Evolutionary conservation across 1,140 invertebrate species (phyloP).

Genomic region (Sogatella furcifera): DNA sequence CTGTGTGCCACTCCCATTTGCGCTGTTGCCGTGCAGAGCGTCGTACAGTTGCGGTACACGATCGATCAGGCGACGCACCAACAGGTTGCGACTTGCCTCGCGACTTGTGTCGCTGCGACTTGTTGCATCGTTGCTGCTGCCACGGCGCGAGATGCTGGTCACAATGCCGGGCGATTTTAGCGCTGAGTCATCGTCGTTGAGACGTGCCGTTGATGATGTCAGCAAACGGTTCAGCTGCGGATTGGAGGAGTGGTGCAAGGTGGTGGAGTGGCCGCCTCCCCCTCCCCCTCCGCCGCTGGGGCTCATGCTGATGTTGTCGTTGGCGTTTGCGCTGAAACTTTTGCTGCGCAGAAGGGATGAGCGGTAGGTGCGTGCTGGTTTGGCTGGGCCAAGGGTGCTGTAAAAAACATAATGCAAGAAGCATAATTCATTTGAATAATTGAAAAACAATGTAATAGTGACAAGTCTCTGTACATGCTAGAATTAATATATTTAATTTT

Average conservation of each 20-base stretch:
- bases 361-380: conserved; percentile 63
- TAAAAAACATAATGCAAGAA: no score
- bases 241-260: conserved; percentile 55
- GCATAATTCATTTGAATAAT: no score
- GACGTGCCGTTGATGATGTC: conserved; percentile 1
- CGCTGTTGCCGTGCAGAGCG: conserved; percentile 51
- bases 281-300: no score
- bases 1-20: conserved; percentile 26
- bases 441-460: no score
- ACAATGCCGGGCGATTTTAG: conserved; percentile 74
- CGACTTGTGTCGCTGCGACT: conserved; percentile 15
- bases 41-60: conserved; percentile 63
- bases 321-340: conserved; percentile 68
- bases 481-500: no score
- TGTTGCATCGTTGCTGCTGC: conserved; percentile 44
- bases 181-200: conserved; percentile 55
- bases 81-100: conserved; percentile 53
- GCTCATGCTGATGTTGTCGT: conserved; percentile 21
- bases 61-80: conserved; percentile 56
- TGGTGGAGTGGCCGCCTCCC: no score
- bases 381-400: conserved; percentile 44
- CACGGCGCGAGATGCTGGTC: conserved; percentile 69
- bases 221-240: conserved; percentile 49
- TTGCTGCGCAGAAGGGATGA: conserved; percentile 63
- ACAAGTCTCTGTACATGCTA: no score